Conservation (phyloP, 2,113 vertebrate species). For the Diphyllodes magnificus region DNA sequence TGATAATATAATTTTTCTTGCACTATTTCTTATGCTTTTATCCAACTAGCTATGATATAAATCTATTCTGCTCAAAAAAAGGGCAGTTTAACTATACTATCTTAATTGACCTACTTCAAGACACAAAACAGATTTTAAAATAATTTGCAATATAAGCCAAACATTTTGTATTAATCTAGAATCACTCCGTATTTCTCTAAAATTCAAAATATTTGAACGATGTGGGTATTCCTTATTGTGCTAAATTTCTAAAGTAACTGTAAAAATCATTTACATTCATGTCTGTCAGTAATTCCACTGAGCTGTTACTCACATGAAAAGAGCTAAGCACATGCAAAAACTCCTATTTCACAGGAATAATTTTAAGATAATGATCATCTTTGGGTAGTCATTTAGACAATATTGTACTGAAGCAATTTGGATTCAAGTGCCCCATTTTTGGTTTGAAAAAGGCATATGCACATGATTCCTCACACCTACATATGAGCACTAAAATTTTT, state of each 20-base stretch:
- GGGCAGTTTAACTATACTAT: background rate
- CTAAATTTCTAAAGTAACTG: background rate
- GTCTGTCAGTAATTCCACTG: background rate
- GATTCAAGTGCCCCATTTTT: background rate
- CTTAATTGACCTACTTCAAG: background rate
- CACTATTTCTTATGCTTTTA: background rate
- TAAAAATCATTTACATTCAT: background rate
- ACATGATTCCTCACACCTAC: background rate
- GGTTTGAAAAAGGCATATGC: background rate
- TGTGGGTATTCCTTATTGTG: background rate
- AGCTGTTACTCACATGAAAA: background rate
- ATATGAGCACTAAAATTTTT: background rate
- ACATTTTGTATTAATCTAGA: background rate
- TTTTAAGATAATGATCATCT: background rate
- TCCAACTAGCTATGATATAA: background rate
- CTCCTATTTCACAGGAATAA: background rate
- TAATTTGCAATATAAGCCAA: background rate
- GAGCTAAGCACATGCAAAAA: background rate
- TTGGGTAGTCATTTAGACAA: background rate
- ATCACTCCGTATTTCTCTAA: background rate
- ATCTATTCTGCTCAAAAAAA: background rate
- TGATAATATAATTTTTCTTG: background rate
- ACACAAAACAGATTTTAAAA: background rate
- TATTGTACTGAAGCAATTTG: background rate
- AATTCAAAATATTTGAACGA: background rate